A percentile compares a stretch with the other conserved stretches of the same genome.
phyloP scores from a whole-genome alignment of 2,797 vertebrate genomes.

The Chloroceryle inda region DNA sequence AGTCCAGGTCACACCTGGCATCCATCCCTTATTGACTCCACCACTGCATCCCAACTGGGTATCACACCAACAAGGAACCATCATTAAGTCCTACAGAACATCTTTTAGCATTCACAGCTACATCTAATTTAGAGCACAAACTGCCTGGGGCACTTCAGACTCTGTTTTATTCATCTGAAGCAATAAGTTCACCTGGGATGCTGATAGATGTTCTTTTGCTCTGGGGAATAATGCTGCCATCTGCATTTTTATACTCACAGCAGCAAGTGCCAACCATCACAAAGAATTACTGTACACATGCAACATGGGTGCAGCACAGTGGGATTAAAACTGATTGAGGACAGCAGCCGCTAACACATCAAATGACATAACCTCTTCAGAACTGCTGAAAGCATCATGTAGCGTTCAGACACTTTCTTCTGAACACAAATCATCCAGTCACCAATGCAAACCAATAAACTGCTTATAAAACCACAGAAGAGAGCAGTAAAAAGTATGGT shows the following conservation, averaged over 20 bases:
- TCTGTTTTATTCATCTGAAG: constrained; percentile 8
- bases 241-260: constrained; percentile 1
- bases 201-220: constrained; percentile 11
- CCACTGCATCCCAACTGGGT: background rate
- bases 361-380: constrained; percentile 3
- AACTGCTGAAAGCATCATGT: background rate
- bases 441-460: background rate
- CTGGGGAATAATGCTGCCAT: constrained; percentile 23
- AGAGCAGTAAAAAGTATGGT: background rate
- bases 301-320: background rate
- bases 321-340: background rate
- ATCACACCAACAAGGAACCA: background rate
- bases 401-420: background rate
- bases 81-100: background rate
- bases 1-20: background rate
- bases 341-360: background rate
- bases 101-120: background rate
- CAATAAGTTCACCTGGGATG: constrained; percentile 18
- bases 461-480: background rate
- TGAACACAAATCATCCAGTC: background rate
- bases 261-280: background rate
- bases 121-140: background rate
- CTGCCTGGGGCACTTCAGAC: background rate
- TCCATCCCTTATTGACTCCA: background rate
- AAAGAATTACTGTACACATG: background rate